Conservation (phyloP, 64 coral and sea anemone species). For the Hydrozoanthus tunicans region DNA sequence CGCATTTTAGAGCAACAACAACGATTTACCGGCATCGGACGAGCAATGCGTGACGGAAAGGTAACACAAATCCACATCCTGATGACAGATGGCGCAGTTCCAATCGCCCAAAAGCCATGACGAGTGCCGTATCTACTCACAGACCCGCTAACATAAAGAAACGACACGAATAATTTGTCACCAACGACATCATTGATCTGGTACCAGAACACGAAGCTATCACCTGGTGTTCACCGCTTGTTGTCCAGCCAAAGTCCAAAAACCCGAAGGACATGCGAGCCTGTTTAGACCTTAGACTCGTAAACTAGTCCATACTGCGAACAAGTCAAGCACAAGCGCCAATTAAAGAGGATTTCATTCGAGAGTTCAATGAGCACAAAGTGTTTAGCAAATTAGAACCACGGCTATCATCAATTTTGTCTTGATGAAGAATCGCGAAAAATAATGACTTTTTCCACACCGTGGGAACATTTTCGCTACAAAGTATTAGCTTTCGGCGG, state of each 20-base stretch:
- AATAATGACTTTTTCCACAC: neutral
- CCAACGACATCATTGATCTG: slow-evolving; percentile 63
- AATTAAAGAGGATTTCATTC: neutral
- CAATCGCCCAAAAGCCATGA: slow-evolving; percentile 75
- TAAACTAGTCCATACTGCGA: neutral
- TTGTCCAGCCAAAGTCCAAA: neutral
- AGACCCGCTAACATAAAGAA: slow-evolving; percentile 39
- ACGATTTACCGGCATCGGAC: neutral
- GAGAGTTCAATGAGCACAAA: slow-evolving; percentile 50
- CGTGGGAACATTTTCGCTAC: neutral
- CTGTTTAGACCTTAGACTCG: slow-evolving; percentile 58
- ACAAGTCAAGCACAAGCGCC: neutral
- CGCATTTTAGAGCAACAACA: neutral
- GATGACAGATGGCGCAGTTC: slow-evolving; percentile 65
- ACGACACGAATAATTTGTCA: slow-evolving; percentile 45
- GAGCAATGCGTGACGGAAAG: neutral
- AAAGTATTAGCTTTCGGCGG: neutral
- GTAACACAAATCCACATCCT: neutral
- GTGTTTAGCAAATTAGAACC: slow-evolving; percentile 80
- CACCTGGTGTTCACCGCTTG: neutral
- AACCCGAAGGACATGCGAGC: slow-evolving; percentile 64
- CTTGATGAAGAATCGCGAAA: slow-evolving; percentile 67
- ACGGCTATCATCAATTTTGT: slow-evolving; percentile 74
- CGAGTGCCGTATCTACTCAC: slow-evolving; percentile 60
- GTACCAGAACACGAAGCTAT: slow-evolving; percentile 1